Evolutionary conservation across 2,113 vertebrate species (phyloP).

Genomic region (Melanotaenia duboulayi): DNA sequence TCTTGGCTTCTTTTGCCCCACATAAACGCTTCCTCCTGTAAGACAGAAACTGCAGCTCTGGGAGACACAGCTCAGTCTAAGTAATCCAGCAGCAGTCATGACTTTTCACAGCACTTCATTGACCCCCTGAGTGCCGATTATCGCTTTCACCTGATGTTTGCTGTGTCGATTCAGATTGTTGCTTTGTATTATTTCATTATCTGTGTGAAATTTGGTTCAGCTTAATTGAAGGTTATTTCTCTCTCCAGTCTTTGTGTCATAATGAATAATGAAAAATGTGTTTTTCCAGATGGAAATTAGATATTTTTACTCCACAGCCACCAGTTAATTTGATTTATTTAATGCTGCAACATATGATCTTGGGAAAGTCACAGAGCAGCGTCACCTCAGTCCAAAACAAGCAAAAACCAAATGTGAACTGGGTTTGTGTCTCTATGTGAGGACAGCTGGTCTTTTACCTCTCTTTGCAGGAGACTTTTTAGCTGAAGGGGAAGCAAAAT

Average conservation of each 20-base stretch:
- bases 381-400: neutral
- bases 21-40: constrained; percentile 18
- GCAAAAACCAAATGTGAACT: neutral
- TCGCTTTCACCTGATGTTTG: constrained; percentile 30
- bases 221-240: neutral
- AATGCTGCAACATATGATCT: no score
- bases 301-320: neutral
- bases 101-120: constrained; percentile 27
- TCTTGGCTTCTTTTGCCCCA: neutral
- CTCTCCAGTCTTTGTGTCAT: neutral
- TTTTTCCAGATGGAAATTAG: neutral
- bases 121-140: constrained; percentile 11
- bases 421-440: no score
- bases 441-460: no score
- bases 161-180: neutral
- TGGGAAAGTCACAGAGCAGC: no score
- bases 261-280: neutral
- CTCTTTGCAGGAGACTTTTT: no score
- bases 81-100: constrained; percentile 24
- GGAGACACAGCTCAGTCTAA: constrained; percentile 25
- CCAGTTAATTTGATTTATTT: neutral
- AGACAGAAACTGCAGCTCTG: constrained; percentile 39
- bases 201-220: neutral
- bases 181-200: neutral
- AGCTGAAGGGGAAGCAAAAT: no score